Percentiles rank a stretch among this genome's conserved stretches.
Evolutionary conservation across 2,888 invertebrate genomes (phyloP).

Genomic region (Erpobdella octoculata): DNA sequence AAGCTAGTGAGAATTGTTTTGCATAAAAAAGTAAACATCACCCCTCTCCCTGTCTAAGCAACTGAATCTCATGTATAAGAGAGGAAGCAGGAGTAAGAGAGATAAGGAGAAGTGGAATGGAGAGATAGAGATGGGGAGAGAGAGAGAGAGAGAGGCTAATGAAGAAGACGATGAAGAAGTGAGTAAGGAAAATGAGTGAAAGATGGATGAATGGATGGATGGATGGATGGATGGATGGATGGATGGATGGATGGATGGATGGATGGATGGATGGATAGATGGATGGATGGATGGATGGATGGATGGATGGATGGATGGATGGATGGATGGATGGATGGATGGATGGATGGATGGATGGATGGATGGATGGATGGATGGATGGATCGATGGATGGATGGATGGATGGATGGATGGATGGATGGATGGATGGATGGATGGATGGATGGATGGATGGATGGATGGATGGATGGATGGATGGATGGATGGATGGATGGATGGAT

Average conservation of each 20-base stretch:
- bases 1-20: too few relatives aligned
- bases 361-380: conserved; percentile 8
- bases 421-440: conserved; percentile 2
- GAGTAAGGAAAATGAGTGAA: too few relatives aligned
- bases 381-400: conserved; percentile 5
- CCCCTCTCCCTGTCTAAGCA: too few relatives aligned
- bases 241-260: neutral
- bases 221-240: neutral
- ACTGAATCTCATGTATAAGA: too few relatives aligned
- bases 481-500: conserved; percentile 11
- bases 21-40: too few relatives aligned
- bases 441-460: conserved; percentile 10
- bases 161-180: too few relatives aligned
- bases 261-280: neutral
- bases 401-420: conserved; percentile 4
- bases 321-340: conserved; percentile 9
- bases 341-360: conserved; percentile 9
- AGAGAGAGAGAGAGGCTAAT: too few relatives aligned
- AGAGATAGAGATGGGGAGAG: too few relatives aligned
- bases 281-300: conserved; percentile 9
- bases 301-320: conserved; percentile 9
- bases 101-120: too few relatives aligned
- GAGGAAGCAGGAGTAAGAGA: too few relatives aligned
- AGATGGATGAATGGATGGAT: too few relatives aligned
- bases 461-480: neutral